Conservation (phyloP, 2,888 invertebrate genomes). For the Tanytarsus gracilentus region DNA sequence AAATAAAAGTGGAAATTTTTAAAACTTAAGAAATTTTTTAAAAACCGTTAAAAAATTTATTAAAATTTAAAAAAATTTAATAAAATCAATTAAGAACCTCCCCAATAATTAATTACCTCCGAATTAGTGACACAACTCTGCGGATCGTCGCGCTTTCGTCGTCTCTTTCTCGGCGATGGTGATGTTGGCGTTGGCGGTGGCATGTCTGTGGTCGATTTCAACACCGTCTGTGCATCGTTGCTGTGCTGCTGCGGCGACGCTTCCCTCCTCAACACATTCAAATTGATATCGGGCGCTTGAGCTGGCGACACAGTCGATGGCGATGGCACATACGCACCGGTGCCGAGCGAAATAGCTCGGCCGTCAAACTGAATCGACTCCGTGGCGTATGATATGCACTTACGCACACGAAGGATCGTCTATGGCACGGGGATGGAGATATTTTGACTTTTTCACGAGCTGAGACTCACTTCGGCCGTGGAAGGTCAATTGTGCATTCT, state of each 20-base stretch:
- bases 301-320: slow-evolving; percentile 22
- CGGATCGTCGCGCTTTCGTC: slow-evolving; percentile 54
- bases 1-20: too few relatives aligned
- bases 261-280: slow-evolving; percentile 21
- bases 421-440: too few relatives aligned
- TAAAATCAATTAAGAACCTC: too few relatives aligned
- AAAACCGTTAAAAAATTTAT: too few relatives aligned
- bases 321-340: slow-evolving; percentile 28
- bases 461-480: too few relatives aligned
- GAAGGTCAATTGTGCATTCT: slow-evolving; percentile 18
- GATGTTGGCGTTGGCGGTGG: slow-evolving; percentile 48
- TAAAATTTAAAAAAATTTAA: neutral
- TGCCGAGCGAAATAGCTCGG: slow-evolving; percentile 34
- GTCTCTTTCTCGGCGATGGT: slow-evolving; percentile 53
- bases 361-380: slow-evolving; percentile 34
- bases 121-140: slow-evolving; percentile 49
- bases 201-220: slow-evolving; percentile 35
- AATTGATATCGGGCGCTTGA: slow-evolving; percentile 20
- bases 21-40: too few relatives aligned
- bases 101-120: slow-evolving; percentile 36
- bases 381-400: slow-evolving; percentile 33
- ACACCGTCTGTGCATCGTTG: slow-evolving; percentile 9
- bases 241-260: slow-evolving; percentile 8
- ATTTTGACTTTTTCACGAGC: too few relatives aligned
- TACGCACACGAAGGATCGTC: too few relatives aligned